Percentiles rank a stretch among this genome's conserved stretches.
Conservation (phyloP, 2,888 invertebrate genomes). For the Diaphora mendica region DNA sequence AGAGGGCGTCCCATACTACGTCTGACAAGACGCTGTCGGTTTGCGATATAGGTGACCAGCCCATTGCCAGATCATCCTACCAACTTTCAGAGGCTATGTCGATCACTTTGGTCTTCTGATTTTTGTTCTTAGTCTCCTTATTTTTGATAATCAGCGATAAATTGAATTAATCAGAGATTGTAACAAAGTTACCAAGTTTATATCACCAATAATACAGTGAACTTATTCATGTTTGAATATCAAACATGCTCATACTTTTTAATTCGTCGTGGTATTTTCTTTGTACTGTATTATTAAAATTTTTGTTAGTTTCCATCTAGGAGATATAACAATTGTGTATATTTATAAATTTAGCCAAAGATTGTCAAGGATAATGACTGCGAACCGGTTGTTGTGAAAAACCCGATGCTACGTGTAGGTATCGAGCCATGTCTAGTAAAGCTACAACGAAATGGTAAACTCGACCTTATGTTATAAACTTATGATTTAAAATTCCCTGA, state of each 20-base stretch:
- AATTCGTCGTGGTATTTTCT: not conserved
- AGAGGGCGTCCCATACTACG: too few species aligned
- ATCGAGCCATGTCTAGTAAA: slow-evolving; percentile 15
- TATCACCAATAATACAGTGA: not conserved
- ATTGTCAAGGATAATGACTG: slow-evolving; percentile 42
- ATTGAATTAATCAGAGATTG: not conserved
- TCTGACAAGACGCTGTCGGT: too few species aligned
- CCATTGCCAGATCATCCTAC: too few species aligned
- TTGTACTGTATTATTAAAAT: not conserved
- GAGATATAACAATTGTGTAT: not conserved
- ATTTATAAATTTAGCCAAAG: slow-evolving; percentile 17
- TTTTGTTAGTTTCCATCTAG: not conserved
- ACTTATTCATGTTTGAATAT: not conserved
- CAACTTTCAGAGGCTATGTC: too few species aligned
- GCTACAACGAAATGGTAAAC: slow-evolving; percentile 18
- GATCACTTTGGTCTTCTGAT: too few species aligned
- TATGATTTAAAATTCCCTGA: slow-evolving; percentile 27
- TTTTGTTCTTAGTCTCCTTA: not conserved
- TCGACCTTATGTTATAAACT: slow-evolving; percentile 11
- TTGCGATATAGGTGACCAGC: too few species aligned
- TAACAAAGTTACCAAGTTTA: not conserved
- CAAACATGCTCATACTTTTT: not conserved
- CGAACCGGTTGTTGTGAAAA: slow-evolving; percentile 47
- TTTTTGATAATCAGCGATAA: not conserved
- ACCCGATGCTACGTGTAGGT: slow-evolving; percentile 37